These are phyloP conservation scores for Sebastes alutus DNA, from an alignment of 2,797 vertebrate genomes.

Conservation along the genomic window DNA sequence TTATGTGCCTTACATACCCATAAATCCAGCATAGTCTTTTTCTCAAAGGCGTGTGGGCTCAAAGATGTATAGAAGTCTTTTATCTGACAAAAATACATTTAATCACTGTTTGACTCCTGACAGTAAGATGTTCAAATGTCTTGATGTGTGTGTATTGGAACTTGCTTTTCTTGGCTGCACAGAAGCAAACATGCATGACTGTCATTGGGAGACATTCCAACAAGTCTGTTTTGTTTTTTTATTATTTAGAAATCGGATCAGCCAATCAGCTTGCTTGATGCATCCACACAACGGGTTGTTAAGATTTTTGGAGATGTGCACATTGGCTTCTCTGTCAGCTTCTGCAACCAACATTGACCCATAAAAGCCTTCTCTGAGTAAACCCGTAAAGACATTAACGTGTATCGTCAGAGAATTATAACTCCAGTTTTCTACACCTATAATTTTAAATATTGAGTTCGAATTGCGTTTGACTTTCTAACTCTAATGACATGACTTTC, in stretches of 20 bases:
- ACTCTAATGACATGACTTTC: neutral
- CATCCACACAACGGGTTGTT: too few relatives aligned
- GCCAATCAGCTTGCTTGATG: too few relatives aligned
- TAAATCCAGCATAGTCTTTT: neutral
- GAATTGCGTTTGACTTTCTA: neutral
- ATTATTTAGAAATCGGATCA: too few relatives aligned
- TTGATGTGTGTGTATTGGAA: neutral
- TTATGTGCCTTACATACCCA: neutral
- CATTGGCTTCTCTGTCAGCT: neutral
- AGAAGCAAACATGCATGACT: too few relatives aligned
- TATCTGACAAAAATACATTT: conserved; percentile 10
- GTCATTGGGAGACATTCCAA: neutral
- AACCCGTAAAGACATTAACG: neutral
- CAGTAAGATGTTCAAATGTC: neutral
- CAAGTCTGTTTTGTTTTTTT: neutral
- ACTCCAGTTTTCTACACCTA: neutral
- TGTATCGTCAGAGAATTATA: neutral
- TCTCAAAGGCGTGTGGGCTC: neutral
- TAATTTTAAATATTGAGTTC: neutral
- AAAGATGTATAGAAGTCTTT: neutral
- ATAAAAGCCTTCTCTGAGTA: neutral
- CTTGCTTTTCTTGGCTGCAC: too few relatives aligned
- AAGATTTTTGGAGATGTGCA: neutral
- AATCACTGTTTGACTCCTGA: neutral
- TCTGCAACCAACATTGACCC: neutral